Evolutionary conservation across 1,140 invertebrate genomes (phyloP), one percentile per base, ranked within the genome.

Genomic region (Hylyphantes graminicola): DNA sequence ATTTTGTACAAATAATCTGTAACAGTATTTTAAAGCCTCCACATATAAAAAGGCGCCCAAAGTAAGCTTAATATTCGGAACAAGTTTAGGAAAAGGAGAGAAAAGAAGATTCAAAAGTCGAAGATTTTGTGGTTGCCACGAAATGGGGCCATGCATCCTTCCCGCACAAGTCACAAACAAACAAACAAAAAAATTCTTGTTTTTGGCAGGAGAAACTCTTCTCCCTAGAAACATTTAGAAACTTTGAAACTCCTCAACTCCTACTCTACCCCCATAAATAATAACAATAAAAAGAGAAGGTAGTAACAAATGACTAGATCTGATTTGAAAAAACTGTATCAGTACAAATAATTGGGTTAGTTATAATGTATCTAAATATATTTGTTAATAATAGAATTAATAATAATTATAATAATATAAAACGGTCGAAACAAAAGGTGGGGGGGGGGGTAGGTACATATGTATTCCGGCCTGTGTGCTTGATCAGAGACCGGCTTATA

Each of bases 231-330:
- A 78, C 76, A 78, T 78, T 78, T 78, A 67, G 64, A 67, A 78
- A 78, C 76, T 78, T 78, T 67, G 64, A 67, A 78, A 65, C 61
- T 78, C 55, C 53, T 67, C 76, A 51, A 78, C 76, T 78, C 76
- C 21, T 63, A 67, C 76, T 80, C 65, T 80, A 15, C 50, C 65
- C 19, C 55, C 51, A 73, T 81, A 81, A 81, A 73, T 81, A 81
- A 81, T 81, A 81, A 81, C 54, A 72, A 78, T 78, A 78, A 78
- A 81, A 73, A 63, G 63, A 68, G 9, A 70, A 17, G 21, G 21
- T 10, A 76, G 13, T 21, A 75, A 74, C 70, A 74, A 83, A 50
- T 55, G 67, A 55, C 35, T 35, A 35, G 35, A 35, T 2, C 35
- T 35, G 35, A 1, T 35, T 35, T 35, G 35, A 35, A 35, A 35